Evolutionary conservation across 2,888 invertebrate species (phyloP), one percentile per base, ranked within the genome.

Genomic region (Abscondita cerata): DNA sequence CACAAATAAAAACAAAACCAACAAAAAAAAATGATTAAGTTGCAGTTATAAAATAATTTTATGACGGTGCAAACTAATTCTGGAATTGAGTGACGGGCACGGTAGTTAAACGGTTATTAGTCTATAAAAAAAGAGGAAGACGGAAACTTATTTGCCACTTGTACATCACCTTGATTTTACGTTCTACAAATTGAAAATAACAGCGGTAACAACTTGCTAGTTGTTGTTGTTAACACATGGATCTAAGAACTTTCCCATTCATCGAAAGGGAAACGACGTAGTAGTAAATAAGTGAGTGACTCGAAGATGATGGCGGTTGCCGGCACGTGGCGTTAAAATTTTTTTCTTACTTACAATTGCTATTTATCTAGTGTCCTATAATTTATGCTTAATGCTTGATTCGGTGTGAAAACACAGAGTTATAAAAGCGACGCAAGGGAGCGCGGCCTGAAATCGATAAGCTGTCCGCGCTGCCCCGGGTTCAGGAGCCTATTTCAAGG

Each of bases 401-500:
- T 65, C 62, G 58, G 64, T 47, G 63, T 65, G 67, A 64, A 66
- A 67, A 67, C 65, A 25, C 6, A 65, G 47, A 38, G 55, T 51
- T 52, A 52, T 41, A 52, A 59, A 55, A 40, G 63, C 59, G 52
- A 44, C 57, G 64, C 60, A 59, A 54, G 54, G 57, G 64, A 53
- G 72, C 71, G 73, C 74, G 75, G 73, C 75, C 76, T 75, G 76
- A 76, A 78, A 80, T 80, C 80, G 80, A 80, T 80, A 80, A 78
- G 78, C 76, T 73, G 76, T 70, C 65, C 67, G 69, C 66, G 67
- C 68, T 58, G 59, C 62, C 62, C 75, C 70, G 80, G 76, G 81
- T 81, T 81, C 81, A 81, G 76, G 73, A 77, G 75, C 81, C 81
- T 76, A 76, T 75, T 80, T 81, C 81, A 81, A 84, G 84, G 85